phyloP scores from a whole-genome alignment of 2,113 vertebrate genomes.

The Ardeotis arabs region DNA sequence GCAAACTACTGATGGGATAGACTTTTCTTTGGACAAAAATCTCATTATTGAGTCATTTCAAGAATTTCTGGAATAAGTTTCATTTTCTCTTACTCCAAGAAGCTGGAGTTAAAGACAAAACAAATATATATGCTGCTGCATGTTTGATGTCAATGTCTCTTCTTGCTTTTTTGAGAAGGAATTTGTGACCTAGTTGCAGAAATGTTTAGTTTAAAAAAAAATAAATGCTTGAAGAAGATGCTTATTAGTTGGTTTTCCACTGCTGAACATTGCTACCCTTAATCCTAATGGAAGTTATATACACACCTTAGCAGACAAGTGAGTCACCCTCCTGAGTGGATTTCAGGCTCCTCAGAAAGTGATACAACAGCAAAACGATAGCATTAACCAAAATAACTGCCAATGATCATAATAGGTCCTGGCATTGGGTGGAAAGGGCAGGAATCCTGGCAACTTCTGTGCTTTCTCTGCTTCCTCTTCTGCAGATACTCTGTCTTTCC shows the following conservation, averaged over 20 bases:
- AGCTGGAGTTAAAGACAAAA: not conserved
- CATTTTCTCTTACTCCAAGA: not conserved
- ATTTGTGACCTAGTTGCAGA: not conserved
- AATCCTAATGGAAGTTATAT: slow-evolving; percentile 14
- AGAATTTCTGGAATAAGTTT: not conserved
- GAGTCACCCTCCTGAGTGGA: slow-evolving; percentile 16
- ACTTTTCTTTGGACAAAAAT: not conserved
- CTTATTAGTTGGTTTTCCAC: not conserved
- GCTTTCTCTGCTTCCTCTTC: not conserved
- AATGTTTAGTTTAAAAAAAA: not conserved
- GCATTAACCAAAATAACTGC: not conserved
- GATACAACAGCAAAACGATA: not conserved
- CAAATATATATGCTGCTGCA: not conserved
- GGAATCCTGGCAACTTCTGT: not conserved
- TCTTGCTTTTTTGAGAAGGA: not conserved
- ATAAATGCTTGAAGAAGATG: not conserved
- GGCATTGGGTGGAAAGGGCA: not conserved
- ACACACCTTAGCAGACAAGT: slow-evolving; percentile 1
- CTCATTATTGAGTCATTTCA: not conserved
- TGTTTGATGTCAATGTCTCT: too few species aligned
- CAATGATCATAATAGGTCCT: not conserved
- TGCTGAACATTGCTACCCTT: not conserved
- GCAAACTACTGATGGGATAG: not conserved
- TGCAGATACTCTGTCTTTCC: not conserved
- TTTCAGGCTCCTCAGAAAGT: not conserved